These are phyloP conservation scores for Lophotriccus pileatus DNA, from an alignment of 2,797 vertebrate species.

Conservation along the genomic window DNA sequence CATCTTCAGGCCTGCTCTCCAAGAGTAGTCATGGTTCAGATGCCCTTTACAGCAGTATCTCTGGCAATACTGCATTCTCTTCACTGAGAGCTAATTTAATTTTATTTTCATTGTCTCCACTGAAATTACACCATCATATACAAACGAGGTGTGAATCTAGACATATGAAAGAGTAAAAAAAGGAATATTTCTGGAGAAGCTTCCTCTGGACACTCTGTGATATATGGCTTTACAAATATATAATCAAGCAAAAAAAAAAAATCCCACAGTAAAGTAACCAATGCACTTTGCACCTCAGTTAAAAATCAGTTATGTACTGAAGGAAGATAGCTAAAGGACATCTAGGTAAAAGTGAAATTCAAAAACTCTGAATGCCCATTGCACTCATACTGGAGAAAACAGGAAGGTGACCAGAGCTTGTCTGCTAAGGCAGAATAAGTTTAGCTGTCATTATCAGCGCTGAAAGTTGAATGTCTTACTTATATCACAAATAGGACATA, in stretches of 20 bases:
- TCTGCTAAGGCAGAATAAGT: not conserved
- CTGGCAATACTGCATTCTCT: not conserved
- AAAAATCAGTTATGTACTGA: not conserved
- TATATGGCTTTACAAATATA: not conserved
- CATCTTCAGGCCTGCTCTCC: not conserved
- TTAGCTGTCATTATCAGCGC: not conserved
- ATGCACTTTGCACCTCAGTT: not conserved
- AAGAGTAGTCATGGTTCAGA: not conserved
- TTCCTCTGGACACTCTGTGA: not conserved
- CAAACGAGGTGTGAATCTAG: not conserved
- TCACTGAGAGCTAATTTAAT: not conserved
- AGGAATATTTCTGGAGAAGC: not conserved
- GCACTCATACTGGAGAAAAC: not conserved
- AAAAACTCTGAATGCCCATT: not conserved
- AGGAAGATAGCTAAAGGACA: not conserved
- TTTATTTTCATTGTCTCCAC: not conserved
- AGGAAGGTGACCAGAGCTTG: not conserved
- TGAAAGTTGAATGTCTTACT: not conserved
- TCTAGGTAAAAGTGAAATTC: not conserved
- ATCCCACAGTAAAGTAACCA: not conserved
- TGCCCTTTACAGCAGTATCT: not conserved
- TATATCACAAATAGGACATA: not conserved
- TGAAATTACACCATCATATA: not conserved
- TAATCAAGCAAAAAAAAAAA: not conserved
- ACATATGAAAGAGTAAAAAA: not conserved